phyloP scores from a whole-genome alignment of 2,797 vertebrate genomes.

The Lagorchestes hirsutus region DNA sequence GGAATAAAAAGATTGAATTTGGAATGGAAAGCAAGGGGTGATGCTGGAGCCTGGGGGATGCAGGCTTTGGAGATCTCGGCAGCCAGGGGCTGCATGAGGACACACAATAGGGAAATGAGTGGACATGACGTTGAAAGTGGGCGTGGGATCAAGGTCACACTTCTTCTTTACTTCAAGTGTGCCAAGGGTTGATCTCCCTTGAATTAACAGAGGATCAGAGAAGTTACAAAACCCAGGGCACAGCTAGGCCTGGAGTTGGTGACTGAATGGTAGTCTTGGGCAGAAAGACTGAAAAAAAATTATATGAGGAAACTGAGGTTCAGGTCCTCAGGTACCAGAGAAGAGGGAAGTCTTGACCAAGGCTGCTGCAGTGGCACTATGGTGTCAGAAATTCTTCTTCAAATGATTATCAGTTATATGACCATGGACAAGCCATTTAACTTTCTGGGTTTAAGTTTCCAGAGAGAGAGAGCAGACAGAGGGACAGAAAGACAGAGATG shows the following conservation, averaged over 20 bases:
- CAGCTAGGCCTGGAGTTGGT: not conserved
- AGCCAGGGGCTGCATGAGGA: not conserved
- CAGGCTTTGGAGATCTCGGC: not conserved
- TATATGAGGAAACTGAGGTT: not conserved
- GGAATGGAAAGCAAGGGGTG: not conserved
- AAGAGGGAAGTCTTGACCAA: not conserved
- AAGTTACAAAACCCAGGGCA: not conserved
- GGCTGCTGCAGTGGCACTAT: not conserved
- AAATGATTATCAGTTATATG: not conserved
- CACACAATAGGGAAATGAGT: not conserved
- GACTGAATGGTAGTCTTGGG: slow-evolving; percentile 21
- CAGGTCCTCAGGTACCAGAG: not conserved
- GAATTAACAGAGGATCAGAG: slow-evolving; percentile 24
- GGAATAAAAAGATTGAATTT: not conserved
- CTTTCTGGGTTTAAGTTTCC: too few relatives aligned
- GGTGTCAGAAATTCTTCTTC: not conserved
- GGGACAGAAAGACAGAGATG: too few relatives aligned
- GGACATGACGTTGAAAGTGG: slow-evolving; percentile 11
- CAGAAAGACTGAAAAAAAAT: not conserved
- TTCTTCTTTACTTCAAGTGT: not conserved
- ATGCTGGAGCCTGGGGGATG: not conserved
- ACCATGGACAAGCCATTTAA: too few relatives aligned
- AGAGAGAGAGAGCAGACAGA: too few relatives aligned
- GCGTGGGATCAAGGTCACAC: not conserved
- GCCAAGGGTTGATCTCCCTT: not conserved